Evolutionary conservation across 2,888 invertebrate species (phyloP).

Genomic region (Xylocampa areola): DNA sequence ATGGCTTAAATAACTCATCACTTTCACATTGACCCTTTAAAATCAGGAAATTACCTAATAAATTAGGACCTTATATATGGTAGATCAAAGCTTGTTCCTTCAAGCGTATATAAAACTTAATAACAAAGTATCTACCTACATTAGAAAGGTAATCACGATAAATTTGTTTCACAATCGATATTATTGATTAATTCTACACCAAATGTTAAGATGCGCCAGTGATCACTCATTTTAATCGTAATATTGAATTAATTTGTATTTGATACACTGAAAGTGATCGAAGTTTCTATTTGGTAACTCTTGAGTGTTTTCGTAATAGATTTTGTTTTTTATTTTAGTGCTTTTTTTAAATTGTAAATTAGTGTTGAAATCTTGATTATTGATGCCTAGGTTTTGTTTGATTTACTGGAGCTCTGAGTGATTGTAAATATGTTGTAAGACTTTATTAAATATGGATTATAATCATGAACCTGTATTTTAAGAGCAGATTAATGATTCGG

Average conservation of each 20-base stretch:
- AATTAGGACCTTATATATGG: too few relatives aligned
- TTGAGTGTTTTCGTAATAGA: slow-evolving; percentile 29
- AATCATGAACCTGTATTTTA: slow-evolving; percentile 10
- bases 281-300: slow-evolving; percentile 24
- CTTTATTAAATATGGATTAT: slow-evolving; percentile 16
- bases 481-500: slow-evolving; percentile 11
- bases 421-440: slow-evolving; percentile 19
- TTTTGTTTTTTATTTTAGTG: too few relatives aligned
- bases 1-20: too few relatives aligned
- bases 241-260: slow-evolving; percentile 34
- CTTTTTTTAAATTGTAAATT: too few relatives aligned
- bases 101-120: too few relatives aligned
- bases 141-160: slow-evolving; percentile 11
- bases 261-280: slow-evolving; percentile 31
- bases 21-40: too few relatives aligned
- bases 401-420: not conserved
- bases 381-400: slow-evolving; percentile 1
- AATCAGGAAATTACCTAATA: too few relatives aligned
- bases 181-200: slow-evolving; percentile 43
- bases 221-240: slow-evolving; percentile 33
- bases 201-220: slow-evolving; percentile 40
- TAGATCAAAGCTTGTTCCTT: too few relatives aligned
- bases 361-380: slow-evolving; percentile 5
- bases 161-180: slow-evolving; percentile 38
- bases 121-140: not conserved